These are phyloP conservation scores for Phalera bucephala DNA, from an alignment of 2,888 invertebrate genomes.

Conservation along the genomic window DNA sequence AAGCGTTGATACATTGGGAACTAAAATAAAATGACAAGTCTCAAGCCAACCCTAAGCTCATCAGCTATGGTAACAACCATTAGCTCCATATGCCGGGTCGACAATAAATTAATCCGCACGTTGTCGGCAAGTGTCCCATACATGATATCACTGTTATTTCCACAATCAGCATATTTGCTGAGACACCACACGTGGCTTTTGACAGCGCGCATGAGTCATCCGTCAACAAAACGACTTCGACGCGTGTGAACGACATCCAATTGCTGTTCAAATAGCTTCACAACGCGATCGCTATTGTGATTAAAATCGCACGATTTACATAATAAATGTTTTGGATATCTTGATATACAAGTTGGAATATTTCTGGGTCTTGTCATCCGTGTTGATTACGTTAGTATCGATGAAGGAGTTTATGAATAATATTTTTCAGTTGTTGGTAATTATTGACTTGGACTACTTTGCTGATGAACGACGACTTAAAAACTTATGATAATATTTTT, in stretches of 20 bases:
- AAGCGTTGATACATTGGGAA: no score
- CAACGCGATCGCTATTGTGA: constrained; percentile 14
- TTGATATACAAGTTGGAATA: constrained; percentile 17
- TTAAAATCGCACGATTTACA: constrained; percentile 20
- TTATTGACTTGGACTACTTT: no score
- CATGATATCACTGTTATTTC: constrained; percentile 37
- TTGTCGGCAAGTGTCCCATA: constrained; percentile 13
- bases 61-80: constrained; percentile 10
- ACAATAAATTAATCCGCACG: constrained; percentile 21
- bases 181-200: constrained; percentile 18
- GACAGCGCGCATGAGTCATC: constrained; percentile 22
- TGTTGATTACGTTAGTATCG: no score
- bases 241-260: constrained; percentile 14
- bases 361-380: no score
- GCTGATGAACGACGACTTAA: no score
- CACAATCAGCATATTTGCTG: constrained; percentile 19
- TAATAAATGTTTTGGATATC: constrained; percentile 19
- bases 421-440: no score
- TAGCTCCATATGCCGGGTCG: constrained; percentile 12
- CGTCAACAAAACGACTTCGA: constrained; percentile 14
- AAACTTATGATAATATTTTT: no score
- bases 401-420: no score
- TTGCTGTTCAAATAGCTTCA: constrained; percentile 19
- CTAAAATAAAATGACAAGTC: no score
- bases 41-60: background rate